Evolutionary conservation across 2,797 vertebrate genomes (phyloP), one percentile per base, ranked within the genome.

Genomic region (Amniataba percoides): DNA sequence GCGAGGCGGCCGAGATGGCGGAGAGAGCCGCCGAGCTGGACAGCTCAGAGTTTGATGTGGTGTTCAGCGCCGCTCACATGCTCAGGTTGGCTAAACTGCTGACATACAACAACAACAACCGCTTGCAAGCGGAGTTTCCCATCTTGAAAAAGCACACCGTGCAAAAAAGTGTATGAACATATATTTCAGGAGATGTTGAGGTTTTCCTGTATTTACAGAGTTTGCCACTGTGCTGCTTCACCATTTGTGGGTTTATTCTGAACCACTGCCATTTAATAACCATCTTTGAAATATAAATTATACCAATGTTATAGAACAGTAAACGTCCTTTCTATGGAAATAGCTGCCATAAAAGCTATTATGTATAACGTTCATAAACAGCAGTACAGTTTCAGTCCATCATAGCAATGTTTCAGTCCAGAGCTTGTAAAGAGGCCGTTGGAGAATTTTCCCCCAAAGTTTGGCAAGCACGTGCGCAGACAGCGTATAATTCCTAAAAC

Each of bases 11-110:
- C 4, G 95, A 96, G 89, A 98, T 99, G 97, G 98, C 98, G 10
- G 97, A 97, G 90, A 96, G 95, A 82, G 98, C 98, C 0, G 97
- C 97, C 2, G 95, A 97, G 80, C 88, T 98, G 57, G 98, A 99
- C 91, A 93, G 93, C 83, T 93, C 79, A 0, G 98, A 99, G 87
- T 99, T 99, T 67, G 98, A 99, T n/a, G 97, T 99, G 77, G 97
- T 99, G 81, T 99, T 99, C 95, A 99, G 97, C 12, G 98, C 98
- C 40, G 98, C 98, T 27, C 98, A 99, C 87, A 99, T 99, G 97
- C 97, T 99, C 89, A 97, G 98, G 98, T 99, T 71, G 70, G 77
- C 90, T 40, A 5, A 71, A 66, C 31, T 16, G 0, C 23, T 57
- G 42, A 36, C 46, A 4, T 11, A 13, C 61, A 71, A 14, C 74